These are phyloP conservation scores for Passer domesticus DNA, from an alignment of 2,113 vertebrate species.

Conservation along the genomic window DNA sequence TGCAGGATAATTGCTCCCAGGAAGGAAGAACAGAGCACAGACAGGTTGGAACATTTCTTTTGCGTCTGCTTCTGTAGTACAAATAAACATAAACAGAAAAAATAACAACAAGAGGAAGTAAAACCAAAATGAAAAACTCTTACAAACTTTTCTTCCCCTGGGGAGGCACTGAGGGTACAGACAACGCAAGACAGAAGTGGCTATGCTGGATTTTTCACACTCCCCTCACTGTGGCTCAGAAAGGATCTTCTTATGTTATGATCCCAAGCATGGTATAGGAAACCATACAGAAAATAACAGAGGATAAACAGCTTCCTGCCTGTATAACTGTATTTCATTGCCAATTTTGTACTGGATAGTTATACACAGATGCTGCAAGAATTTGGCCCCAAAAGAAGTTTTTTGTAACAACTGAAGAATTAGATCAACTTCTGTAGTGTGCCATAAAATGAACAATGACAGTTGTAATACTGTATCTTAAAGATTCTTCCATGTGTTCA, in stretches of 20 bases:
- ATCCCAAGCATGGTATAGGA: conserved; percentile 13
- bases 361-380: conserved; percentile 11
- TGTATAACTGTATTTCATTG: neutral
- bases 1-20: neutral
- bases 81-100: conserved; percentile 32
- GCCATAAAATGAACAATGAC: conserved; percentile 38
- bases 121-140: conserved; percentile 11
- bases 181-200: neutral
- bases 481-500: conserved; percentile 30
- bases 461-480: conserved; percentile 22
- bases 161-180: neutral
- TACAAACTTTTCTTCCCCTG: neutral
- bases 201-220: neutral
- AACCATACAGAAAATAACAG: conserved; percentile 10
- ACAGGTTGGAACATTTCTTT: conserved; percentile 12
- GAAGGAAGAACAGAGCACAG: neutral
- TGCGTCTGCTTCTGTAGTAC: neutral
- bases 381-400: conserved; percentile 8
- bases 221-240: neutral
- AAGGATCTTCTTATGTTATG: neutral
- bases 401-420: conserved; percentile 42
- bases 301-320: conserved; percentile 9
- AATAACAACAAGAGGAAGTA: conserved; percentile 33
- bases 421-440: conserved; percentile 45
- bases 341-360: neutral